phyloP scores from a whole-genome alignment of 2,888 invertebrate species.

The Auanema sp. region DNA sequence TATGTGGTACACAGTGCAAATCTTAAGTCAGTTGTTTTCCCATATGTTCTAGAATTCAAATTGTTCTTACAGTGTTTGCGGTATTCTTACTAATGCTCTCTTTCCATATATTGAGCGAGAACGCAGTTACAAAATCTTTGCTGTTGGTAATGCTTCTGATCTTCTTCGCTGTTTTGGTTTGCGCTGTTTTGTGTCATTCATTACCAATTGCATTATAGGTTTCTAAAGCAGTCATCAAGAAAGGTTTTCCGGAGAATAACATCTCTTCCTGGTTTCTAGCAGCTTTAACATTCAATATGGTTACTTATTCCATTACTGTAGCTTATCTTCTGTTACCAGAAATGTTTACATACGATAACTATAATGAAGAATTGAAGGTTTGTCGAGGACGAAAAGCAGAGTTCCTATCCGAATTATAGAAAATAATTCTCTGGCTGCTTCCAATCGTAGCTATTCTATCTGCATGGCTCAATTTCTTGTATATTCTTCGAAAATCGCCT shows the following conservation, averaged over 20 bases:
- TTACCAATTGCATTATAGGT: no score
- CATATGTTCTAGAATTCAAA: no score
- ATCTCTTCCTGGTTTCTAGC: conserved; percentile 56
- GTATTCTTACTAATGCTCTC: conserved; percentile 59
- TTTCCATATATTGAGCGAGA: conserved; percentile 50
- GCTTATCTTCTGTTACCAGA: conserved; percentile 56
- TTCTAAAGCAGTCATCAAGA: conserved; percentile 56
- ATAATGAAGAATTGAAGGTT: conserved; percentile 53
- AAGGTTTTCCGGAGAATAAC: conserved; percentile 24
- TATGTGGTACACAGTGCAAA: conserved; percentile 48
- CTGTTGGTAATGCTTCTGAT: no score
- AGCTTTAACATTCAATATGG: conserved; percentile 51
- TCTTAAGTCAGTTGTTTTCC: conserved; percentile 22
- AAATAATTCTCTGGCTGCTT: conserved; percentile 53
- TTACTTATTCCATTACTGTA: conserved; percentile 54
- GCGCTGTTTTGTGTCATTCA: no score
- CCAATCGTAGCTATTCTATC: conserved; percentile 61
- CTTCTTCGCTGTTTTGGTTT: conserved; percentile 21
- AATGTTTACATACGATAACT: conserved; percentile 58
- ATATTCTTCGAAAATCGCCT: conserved; percentile 50
- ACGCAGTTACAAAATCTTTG: conserved; percentile 6
- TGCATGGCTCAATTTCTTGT: conserved; percentile 57
- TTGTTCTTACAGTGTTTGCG: conserved; percentile 48
- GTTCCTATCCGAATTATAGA: conserved; percentile 28
- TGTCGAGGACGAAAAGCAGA: conserved; percentile 9